Evolutionary conservation across 2,888 invertebrate genomes (phyloP).

Genomic region (Stenolophus ochropezus): DNA sequence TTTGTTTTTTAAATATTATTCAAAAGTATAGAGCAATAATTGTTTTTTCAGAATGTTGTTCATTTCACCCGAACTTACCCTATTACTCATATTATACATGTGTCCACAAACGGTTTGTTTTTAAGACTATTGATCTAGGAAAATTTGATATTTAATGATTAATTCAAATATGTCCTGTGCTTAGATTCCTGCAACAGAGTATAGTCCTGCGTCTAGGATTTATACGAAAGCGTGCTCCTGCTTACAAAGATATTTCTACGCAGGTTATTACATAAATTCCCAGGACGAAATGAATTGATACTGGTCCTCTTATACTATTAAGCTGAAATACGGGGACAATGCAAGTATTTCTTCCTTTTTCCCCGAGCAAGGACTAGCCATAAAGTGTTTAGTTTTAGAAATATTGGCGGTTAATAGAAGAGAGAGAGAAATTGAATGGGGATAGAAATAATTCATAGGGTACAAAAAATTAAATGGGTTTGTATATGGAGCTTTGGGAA

Average conservation of each 20-base stretch:
- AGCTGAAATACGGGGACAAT: not conserved
- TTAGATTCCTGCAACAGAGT: not conserved
- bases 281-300: conserved; percentile 25
- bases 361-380: not conserved
- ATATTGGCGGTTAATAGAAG: not conserved
- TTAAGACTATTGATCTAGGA: too few species aligned
- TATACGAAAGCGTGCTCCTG: not conserved
- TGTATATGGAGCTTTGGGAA: too few species aligned
- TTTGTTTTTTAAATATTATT: too few species aligned
- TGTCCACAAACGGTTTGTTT: too few species aligned
- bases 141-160: too few species aligned
- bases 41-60: too few species aligned
- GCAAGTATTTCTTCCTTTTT: not conserved
- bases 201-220: not conserved
- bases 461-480: not conserved
- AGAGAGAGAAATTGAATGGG: not conserved
- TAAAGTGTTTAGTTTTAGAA: conserved; percentile 1
- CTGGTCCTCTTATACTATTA: not conserved
- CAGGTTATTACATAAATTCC: conserved; percentile 27
- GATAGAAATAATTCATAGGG: not conserved
- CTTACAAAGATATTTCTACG: conserved; percentile 30
- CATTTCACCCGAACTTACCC: too few species aligned
- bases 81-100: too few species aligned
- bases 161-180: too few species aligned
- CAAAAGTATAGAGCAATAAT: too few species aligned